Base-by-base conservation (phyloP, 2,797 vertebrate species). In the Oophaga sylvatica region DNA sequence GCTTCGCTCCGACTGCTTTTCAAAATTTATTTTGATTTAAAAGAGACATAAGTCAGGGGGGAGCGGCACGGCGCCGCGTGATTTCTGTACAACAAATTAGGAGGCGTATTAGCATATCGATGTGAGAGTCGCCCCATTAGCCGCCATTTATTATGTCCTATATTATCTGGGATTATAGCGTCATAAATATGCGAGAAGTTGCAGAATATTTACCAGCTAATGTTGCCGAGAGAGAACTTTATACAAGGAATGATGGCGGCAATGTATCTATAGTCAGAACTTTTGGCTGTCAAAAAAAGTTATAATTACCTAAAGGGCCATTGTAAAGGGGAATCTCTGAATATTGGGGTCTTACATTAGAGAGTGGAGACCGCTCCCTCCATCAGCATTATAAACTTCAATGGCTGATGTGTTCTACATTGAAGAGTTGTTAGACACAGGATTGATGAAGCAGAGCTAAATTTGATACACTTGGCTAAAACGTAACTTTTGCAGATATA, bases 1-100 rank as follows among this genome's bases (percentile, higher is more conserved):
- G 67, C 65, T 79, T 81, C 73, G 48, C 87, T 88, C 87, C 87
- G 85, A 85, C 82, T 88, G 87, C 41, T 84, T 88, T 68, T 84
- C 56, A 80, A 67, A 85, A 85, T 81, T 80, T 84, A 88, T 84
- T 88, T 88, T 85, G 82, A 85, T 85, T 85, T 88, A 81, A 84
- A 84, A 88, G 78, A 79, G 83, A 81, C 83, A 85, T 84, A 88
- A 85, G 76, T 85, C 83, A 85, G 77, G 76, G 75, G 83, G 83
- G 83, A 75, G 53, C 84, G 77, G 10, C 67, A n/a, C 20, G 53
- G 26, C 41, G 57, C 26, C 68, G 65, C 75, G 80, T 80, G 45
- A 81, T 85, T 76, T 63, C 82, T 85, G 87, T 67, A 35, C 70
- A 84, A 84, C 67, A 71, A 80, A 88, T 88, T 88, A 81, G 77